Evolutionary conservation across 2,113 vertebrate genomes (phyloP).

Genomic region (Prionailurus bengalensis): DNA sequence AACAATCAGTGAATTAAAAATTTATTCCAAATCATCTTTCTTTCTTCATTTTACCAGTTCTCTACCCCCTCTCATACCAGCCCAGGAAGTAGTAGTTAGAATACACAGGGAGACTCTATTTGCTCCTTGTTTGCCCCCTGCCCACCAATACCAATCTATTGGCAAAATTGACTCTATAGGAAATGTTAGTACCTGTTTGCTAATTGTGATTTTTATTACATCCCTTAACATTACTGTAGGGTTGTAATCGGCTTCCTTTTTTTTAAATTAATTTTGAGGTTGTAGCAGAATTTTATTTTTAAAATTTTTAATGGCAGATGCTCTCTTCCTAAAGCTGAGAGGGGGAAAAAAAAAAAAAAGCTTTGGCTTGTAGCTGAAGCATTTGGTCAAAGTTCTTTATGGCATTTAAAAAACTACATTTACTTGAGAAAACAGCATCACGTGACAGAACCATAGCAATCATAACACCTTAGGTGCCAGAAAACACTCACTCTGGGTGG

Average conservation of each 20-base stretch:
- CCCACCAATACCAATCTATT: neutral
- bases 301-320: neutral
- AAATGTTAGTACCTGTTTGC: neutral
- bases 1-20: neutral
- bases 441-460: conserved; percentile 79
- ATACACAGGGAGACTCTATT: neutral
- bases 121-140: neutral
- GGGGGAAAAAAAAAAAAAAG: neutral
- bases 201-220: neutral
- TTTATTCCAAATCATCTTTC: neutral
- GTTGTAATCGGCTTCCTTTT: neutral
- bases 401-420: conserved; percentile 66
- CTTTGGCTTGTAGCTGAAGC: conserved; percentile 3
- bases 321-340: neutral
- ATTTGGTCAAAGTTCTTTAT: conserved; percentile 71
- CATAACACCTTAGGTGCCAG: conserved; percentile 85
- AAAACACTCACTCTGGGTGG: conserved; percentile 82
- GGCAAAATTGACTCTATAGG: neutral
- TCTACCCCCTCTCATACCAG: neutral
- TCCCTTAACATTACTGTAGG: neutral
- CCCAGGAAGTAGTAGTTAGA: too few species aligned
- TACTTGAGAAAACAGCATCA: conserved; percentile 79
- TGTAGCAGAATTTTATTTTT: neutral
- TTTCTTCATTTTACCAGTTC: neutral
- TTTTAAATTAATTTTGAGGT: neutral